Conservation (phyloP, 2,797 vertebrate genomes). For the Sarcophilus harrisii region DNA sequence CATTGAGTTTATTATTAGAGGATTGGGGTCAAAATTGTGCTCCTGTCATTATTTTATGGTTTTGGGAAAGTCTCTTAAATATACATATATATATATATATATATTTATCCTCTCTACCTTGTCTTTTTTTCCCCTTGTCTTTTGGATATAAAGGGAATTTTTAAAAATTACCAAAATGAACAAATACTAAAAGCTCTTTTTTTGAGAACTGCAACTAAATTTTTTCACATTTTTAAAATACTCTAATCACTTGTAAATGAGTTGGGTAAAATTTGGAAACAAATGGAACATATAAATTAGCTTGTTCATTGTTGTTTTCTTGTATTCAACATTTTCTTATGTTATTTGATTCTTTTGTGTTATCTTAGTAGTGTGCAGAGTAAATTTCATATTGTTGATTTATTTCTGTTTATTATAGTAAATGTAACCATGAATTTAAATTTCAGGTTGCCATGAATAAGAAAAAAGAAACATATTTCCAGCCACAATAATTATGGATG, state of each 20-base stretch:
- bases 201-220: neutral
- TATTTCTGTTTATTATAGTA: neutral
- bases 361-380: neutral
- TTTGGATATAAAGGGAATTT: neutral
- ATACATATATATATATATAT: neutral
- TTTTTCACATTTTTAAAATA: neutral
- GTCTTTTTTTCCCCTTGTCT: neutral
- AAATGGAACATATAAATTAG: neutral
- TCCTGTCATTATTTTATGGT: neutral
- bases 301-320: neutral
- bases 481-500: neutral
- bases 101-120: neutral
- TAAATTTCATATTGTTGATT: neutral
- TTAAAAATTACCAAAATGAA: neutral
- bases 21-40: neutral
- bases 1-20: neutral
- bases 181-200: neutral
- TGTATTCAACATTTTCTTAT: neutral
- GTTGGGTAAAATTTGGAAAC: neutral
- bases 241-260: neutral
- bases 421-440: neutral
- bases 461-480: neutral
- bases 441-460: neutral
- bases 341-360: neutral
- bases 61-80: neutral